A percentile compares a stretch with the other conserved stretches of the same genome.
These are phyloP conservation scores for Gobionotothen gibberifrons DNA, from an alignment of 2,797 vertebrate genomes.

Conservation along the genomic window DNA sequence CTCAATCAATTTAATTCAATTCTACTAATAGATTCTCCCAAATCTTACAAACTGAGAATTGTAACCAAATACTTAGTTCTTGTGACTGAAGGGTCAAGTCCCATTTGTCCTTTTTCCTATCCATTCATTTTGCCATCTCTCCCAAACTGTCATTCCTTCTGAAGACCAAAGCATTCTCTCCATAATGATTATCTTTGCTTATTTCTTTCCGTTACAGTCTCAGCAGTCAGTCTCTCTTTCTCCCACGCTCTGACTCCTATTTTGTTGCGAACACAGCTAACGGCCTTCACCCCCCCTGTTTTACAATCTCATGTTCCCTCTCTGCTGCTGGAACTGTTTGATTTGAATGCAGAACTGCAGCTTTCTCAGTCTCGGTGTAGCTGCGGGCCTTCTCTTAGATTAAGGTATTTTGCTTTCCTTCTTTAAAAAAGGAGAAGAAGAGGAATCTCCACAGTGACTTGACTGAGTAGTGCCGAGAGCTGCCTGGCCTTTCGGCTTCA, in stretches of 20 bases:
- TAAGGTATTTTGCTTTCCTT: conserved; percentile 66
- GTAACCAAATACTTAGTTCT: background rate
- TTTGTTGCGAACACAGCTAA: conserved; percentile 58
- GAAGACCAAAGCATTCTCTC: background rate
- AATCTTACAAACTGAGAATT: too few relatives aligned
- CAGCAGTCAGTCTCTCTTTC: conserved; percentile 14
- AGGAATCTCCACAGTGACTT: conserved; percentile 58
- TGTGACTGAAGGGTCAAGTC: conserved; percentile 5
- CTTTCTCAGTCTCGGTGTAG: conserved; percentile 54
- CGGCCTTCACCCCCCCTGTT: conserved; percentile 47
- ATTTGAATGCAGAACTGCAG: conserved; percentile 70
- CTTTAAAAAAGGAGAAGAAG: conserved; percentile 61
- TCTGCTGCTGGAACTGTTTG: conserved; percentile 61
- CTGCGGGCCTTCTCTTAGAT: conserved; percentile 69
- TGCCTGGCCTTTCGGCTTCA: conserved; percentile 53
- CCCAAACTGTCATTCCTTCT: background rate
- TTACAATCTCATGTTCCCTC: conserved; percentile 65
- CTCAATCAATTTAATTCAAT: too few relatives aligned
- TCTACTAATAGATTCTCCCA: too few relatives aligned
- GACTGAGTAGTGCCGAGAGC: conserved; percentile 55
- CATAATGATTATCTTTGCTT: conserved; percentile 30
- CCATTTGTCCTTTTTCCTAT: conserved; percentile 2
- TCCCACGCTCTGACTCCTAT: conserved; percentile 33
- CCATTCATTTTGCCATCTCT: background rate
- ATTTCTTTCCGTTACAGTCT: conserved; percentile 37